These are phyloP conservation scores for Choloepus hoffmanni DNA, from an alignment of 2,113 vertebrate genomes.

Conservation along the genomic window DNA sequence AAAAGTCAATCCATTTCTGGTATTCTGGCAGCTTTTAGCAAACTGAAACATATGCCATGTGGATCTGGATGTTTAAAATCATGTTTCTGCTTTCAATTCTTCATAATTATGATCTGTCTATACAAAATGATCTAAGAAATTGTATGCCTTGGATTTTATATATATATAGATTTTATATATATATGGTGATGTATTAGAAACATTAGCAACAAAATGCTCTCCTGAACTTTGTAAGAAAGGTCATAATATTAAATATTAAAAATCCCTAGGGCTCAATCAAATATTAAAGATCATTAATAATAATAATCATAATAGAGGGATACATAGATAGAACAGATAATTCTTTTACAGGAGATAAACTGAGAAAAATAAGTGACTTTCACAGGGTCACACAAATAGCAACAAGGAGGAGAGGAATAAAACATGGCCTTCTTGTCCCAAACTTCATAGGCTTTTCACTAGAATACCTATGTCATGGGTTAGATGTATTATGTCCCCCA, in stretches of 20 bases:
- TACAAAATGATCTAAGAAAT: constrained; percentile 15
- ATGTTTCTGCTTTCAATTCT: neutral
- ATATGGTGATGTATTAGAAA: neutral
- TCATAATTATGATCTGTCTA: constrained; percentile 14
- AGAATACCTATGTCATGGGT: neutral
- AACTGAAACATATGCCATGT: neutral
- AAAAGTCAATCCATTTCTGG: no score
- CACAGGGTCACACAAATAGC: neutral
- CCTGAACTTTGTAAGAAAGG: constrained; percentile 1
- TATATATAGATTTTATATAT: neutral
- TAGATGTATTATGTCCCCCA: no score
- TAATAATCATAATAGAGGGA: neutral
- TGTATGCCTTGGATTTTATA: neutral
- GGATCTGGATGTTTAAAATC: neutral
- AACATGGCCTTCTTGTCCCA: neutral
- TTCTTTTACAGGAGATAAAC: constrained; percentile 1
- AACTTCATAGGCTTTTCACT: neutral
- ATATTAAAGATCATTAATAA: neutral
- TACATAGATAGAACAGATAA: neutral
- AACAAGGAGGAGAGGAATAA: neutral
- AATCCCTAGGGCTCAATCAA: neutral
- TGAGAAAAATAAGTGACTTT: neutral
- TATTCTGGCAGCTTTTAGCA: no score
- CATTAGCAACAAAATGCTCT: neutral
- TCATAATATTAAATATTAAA: constrained; percentile 19